phyloP scores from a whole-genome alignment of 2,888 invertebrate genomes.

The Tachina fera region DNA sequence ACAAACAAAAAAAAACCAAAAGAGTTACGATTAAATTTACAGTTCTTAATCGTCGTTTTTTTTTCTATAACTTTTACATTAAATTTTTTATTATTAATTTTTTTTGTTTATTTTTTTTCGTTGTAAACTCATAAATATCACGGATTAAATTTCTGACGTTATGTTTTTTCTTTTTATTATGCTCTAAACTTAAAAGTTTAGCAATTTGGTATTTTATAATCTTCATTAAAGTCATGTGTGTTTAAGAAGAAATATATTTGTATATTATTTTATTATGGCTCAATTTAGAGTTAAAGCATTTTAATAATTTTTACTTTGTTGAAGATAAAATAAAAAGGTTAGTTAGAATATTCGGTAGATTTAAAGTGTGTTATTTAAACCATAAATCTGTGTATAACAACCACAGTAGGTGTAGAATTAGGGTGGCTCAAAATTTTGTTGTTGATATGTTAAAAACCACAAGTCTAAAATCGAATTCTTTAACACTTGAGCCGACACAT shows the following conservation, averaged over 20 bases:
- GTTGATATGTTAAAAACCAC: too few species aligned
- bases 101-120: conserved; percentile 12
- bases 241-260: conserved; percentile 41
- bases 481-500: too few species aligned
- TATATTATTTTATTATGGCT: conserved; percentile 39
- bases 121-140: conserved; percentile 44
- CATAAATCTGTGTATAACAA: too few species aligned
- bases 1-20: not conserved
- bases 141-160: conserved; percentile 30
- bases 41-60: conserved; percentile 46
- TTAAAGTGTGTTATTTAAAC: not conserved
- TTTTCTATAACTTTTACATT: conserved; percentile 35
- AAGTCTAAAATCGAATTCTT: too few species aligned
- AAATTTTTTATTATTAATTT: not conserved
- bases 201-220: conserved; percentile 11
- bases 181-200: conserved; percentile 25
- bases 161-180: not conserved
- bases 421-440: too few species aligned
- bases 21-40: conserved; percentile 64
- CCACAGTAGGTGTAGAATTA: too few species aligned
- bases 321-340: not conserved
- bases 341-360: not conserved
- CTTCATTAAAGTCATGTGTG: conserved; percentile 12
- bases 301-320: conserved; percentile 20
- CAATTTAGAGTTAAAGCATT: conserved; percentile 42